phyloP scores from a whole-genome alignment of 2,888 invertebrate genomes.

The Micoletzkya japonica region DNA sequence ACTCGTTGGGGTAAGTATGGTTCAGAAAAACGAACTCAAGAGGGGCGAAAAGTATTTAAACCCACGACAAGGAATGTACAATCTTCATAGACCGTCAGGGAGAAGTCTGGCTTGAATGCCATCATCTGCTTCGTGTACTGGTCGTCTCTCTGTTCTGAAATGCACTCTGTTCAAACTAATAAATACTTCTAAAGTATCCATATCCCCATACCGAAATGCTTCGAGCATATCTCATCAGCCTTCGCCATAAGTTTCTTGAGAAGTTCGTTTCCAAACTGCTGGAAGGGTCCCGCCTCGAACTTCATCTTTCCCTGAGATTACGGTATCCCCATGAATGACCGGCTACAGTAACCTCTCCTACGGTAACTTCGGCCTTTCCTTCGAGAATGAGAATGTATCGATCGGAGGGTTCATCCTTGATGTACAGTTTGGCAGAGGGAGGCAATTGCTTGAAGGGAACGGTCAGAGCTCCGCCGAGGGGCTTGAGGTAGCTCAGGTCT shows the following conservation, averaged over 20 bases:
- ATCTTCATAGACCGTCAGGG: slow-evolving; percentile 24
- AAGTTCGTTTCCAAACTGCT: slow-evolving; percentile 20
- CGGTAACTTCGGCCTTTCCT: slow-evolving; percentile 18
- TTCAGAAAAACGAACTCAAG: background rate
- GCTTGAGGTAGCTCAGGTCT: slow-evolving; percentile 17
- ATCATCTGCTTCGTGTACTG: slow-evolving; percentile 3
- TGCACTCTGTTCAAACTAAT: background rate
- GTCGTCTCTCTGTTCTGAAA: background rate
- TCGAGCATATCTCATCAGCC: slow-evolving; percentile 8
- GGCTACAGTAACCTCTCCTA: slow-evolving; percentile 18
- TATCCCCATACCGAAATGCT: slow-evolving; percentile 2
- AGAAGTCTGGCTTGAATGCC: slow-evolving; percentile 23
- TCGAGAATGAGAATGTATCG: slow-evolving; percentile 27
- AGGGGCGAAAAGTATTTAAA: background rate
- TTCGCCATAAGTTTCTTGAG: slow-evolving; percentile 12
- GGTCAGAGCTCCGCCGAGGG: slow-evolving; percentile 6
- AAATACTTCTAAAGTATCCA: background rate
- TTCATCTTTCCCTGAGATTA: slow-evolving; percentile 26
- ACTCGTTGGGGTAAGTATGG: background rate
- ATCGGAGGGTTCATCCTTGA: slow-evolving; percentile 8
- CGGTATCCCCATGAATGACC: background rate
- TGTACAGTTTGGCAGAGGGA: slow-evolving; percentile 8
- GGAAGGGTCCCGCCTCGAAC: slow-evolving; percentile 29
- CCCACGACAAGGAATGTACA: slow-evolving; percentile 18
- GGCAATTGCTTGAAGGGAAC: slow-evolving; percentile 20